Evolutionary conservation across 2,888 invertebrate species (phyloP).

Genomic region (Alitta virens): DNA sequence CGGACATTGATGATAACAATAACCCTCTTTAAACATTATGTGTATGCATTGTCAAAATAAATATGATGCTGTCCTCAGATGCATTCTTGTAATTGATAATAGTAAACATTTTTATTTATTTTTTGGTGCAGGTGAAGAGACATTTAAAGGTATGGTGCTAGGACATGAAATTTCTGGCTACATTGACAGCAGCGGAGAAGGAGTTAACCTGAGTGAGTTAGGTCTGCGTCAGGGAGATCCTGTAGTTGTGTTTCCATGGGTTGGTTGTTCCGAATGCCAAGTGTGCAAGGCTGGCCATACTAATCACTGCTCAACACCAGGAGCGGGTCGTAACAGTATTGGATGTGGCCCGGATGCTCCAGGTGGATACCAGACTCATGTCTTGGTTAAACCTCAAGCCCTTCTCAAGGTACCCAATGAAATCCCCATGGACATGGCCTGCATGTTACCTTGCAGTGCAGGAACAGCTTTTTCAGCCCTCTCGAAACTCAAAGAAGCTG

Average conservation of each 20-base stretch:
- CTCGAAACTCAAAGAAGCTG: conserved; percentile 4
- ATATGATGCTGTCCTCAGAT: too few relatives aligned
- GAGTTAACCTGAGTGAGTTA: too few relatives aligned
- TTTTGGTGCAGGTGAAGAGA: too few relatives aligned
- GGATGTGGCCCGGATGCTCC: neutral
- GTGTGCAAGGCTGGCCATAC: neutral
- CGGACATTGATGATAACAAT: too few relatives aligned
- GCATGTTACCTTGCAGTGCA: conserved; percentile 15
- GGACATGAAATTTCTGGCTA: too few relatives aligned
- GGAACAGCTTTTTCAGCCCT: conserved; percentile 13
- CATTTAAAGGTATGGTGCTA: too few relatives aligned
- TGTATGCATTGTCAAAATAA: too few relatives aligned
- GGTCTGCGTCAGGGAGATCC: too few relatives aligned
- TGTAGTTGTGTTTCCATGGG: neutral
- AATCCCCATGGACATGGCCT: conserved; percentile 11
- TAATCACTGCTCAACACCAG: neutral
- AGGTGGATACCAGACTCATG: neutral
- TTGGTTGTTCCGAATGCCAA: neutral
- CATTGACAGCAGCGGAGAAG: too few relatives aligned
- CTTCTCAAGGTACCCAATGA: conserved; percentile 10
- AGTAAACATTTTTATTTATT: too few relatives aligned
- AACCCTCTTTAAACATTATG: too few relatives aligned
- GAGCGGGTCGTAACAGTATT: neutral
- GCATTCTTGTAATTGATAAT: too few relatives aligned
- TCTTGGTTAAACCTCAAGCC: neutral